phyloP scores from a whole-genome alignment of 2,113 vertebrate genomes.

The Poeciliopsis occidentalis region DNA sequence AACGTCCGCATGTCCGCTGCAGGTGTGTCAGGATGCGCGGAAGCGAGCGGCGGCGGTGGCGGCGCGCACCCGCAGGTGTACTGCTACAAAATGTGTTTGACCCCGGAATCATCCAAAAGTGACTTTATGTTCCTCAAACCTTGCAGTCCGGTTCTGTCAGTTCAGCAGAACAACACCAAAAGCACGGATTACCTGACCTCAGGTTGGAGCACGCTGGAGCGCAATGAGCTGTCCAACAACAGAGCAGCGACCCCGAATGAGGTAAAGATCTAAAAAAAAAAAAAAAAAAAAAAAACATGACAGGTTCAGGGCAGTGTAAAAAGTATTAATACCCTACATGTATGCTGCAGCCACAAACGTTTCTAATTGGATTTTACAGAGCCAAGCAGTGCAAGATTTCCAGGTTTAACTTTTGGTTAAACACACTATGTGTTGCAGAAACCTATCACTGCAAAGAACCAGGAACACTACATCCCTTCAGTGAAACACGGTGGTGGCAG shows the following conservation, averaged over 20 bases:
- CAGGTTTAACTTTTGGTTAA: not conserved
- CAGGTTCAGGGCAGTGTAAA: not conserved
- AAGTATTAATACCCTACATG: not conserved
- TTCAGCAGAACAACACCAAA: slow-evolving; percentile 81
- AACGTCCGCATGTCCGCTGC: slow-evolving; percentile 68
- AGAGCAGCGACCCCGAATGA: slow-evolving; percentile 76
- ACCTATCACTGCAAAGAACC: no score
- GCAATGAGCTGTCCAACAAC: slow-evolving; percentile 58
- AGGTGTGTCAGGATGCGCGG: slow-evolving; percentile 63
- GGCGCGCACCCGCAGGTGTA: slow-evolving; percentile 79
- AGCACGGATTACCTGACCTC: slow-evolving; percentile 73
- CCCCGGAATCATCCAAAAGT: slow-evolving; percentile 86
- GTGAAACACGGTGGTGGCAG: no score
- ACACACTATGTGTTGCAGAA: no score
- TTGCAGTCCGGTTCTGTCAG: slow-evolving; percentile 74
- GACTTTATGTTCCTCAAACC: slow-evolving; percentile 93
- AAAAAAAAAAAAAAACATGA: not conserved
- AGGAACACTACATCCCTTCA: no score
- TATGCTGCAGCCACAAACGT: not conserved
- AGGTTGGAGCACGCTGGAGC: slow-evolving; percentile 72
- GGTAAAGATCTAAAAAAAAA: slow-evolving; percentile 45
- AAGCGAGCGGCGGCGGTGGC: slow-evolving; percentile 49
- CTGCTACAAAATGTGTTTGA: slow-evolving; percentile 89
- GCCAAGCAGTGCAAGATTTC: not conserved
- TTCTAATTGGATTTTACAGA: not conserved